Evolutionary conservation across 2,797 vertebrate genomes (phyloP).

Genomic region (Stomatorhinus walkeri): DNA sequence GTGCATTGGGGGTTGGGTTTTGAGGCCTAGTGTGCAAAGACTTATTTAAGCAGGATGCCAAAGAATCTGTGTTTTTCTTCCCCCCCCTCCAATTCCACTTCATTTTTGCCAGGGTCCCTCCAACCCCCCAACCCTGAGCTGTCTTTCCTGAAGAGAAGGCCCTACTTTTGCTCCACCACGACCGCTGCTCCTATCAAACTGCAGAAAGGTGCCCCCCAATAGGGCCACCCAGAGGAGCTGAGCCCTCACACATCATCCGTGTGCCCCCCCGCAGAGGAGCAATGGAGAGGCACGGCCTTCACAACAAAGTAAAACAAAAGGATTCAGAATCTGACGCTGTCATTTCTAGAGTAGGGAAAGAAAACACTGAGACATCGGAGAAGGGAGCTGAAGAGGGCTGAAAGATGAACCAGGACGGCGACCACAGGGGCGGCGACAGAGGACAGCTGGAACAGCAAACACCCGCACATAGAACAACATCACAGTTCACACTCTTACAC

Average conservation of each 20-base stretch:
- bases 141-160: slow-evolving; percentile 43
- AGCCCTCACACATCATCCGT: slow-evolving; percentile 69
- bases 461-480: not conserved
- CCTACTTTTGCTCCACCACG: slow-evolving; percentile 66
- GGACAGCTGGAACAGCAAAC: not conserved
- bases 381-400: not conserved
- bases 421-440: not conserved
- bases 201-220: slow-evolving; percentile 63
- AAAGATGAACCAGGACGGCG: not conserved
- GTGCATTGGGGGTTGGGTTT: slow-evolving; percentile 47
- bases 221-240: slow-evolving; percentile 70
- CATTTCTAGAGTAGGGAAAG: slow-evolving; percentile 57
- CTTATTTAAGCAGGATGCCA: slow-evolving; percentile 54
- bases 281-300: slow-evolving; percentile 54
- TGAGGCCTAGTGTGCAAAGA: slow-evolving; percentile 44
- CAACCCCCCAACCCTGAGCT: not conserved
- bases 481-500: not conserved
- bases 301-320: slow-evolving; percentile 52
- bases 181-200: slow-evolving; percentile 63
- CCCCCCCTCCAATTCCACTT: slow-evolving; percentile 41
- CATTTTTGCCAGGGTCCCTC: slow-evolving; percentile 56
- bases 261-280: slow-evolving; percentile 66
- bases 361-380: slow-evolving; percentile 28
- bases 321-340: slow-evolving; percentile 66
- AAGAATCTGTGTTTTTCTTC: slow-evolving; percentile 43